Base-by-base conservation (phyloP, 92 coral and sea anemone genomes). In the Palythoa caribaeorum region DNA sequence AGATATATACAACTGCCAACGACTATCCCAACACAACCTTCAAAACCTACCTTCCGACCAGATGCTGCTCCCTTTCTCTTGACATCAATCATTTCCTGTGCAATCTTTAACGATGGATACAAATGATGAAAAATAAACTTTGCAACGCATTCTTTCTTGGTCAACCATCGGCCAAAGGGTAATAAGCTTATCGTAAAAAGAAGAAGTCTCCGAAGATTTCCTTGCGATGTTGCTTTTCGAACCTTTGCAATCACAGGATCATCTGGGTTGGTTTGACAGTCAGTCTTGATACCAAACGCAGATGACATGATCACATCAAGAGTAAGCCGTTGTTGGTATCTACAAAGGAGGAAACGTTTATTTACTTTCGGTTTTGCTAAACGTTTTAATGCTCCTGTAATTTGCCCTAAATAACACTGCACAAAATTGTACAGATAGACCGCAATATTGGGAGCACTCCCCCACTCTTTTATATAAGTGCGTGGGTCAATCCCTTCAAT, bases 231-330 rank as follows among this genome's bases (percentile, higher is more conserved):
- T 66, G 91, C 91, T 1, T 48, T 77, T 10, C 88, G 36, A 13
- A 83, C 94, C 78, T 76, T 79, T 60, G 83, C 81, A 78, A 85
- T 78, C 47, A 88, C 47, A 20, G 95, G 90, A 79, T 92, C 94
- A 60, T 92, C 83, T 16, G 93, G 88, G 77, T 92, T 83, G 9
- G 93, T 92, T 59, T 92, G 95, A 71, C 91, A 87, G 16, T 90
- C 91, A 2, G 92, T 88, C 68, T 90, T 87, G 84, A 93, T 37
- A 15, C 95, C 95, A 73, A 93, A 93, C 2, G 88, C 87, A 9
- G 92, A 70, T 9, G 93, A 90, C 53, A 93, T 50, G 52, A 93
- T 63, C 71, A 63, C 71, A 63, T 63, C 71, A 16, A 63, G 71
- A 19, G 71, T 63, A 19, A 63, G 71, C 89, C 55, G 91, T 57